A percentile compares a stretch with the other conserved stretches of the same genome.
phyloP scores from a whole-genome alignment of 2,888 invertebrate species.

The Troilus luridus region DNA sequence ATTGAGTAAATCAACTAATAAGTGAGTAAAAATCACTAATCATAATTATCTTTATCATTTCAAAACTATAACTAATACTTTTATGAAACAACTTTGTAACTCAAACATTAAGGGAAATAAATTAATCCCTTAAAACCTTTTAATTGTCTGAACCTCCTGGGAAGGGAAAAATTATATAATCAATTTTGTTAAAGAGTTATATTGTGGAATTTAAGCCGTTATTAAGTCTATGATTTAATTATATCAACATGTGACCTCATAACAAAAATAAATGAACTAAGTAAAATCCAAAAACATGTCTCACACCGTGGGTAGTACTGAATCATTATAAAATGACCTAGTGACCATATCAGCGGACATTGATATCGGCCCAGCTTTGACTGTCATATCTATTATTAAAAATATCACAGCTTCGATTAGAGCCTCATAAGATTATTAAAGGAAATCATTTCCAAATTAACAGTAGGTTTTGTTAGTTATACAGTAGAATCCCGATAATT shows the following conservation, averaged over 20 bases:
- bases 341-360: slow-evolving; percentile 60
- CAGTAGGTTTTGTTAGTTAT: too few relatives aligned
- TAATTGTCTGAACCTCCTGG: neutral
- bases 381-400: slow-evolving; percentile 55
- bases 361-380: slow-evolving; percentile 62
- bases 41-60: too few relatives aligned
- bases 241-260: too few relatives aligned
- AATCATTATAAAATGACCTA: slow-evolving; percentile 52
- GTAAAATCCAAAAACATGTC: neutral
- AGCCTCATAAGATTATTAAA: neutral
- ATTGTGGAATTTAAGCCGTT: too few relatives aligned
- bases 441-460: too few relatives aligned
- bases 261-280: too few relatives aligned
- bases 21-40: too few relatives aligned
- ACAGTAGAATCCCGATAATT: too few relatives aligned
- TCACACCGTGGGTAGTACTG: slow-evolving; percentile 63
- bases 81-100: too few relatives aligned
- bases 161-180: neutral
- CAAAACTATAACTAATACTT: too few relatives aligned
- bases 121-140: neutral
- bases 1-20: too few relatives aligned
- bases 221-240: too few relatives aligned
- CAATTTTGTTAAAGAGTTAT: neutral
- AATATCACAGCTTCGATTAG: slow-evolving; percentile 69
- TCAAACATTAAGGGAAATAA: neutral